Base-by-base conservation (phyloP, 2,113 vertebrate species). In the Hoplias malabaricus region DNA sequence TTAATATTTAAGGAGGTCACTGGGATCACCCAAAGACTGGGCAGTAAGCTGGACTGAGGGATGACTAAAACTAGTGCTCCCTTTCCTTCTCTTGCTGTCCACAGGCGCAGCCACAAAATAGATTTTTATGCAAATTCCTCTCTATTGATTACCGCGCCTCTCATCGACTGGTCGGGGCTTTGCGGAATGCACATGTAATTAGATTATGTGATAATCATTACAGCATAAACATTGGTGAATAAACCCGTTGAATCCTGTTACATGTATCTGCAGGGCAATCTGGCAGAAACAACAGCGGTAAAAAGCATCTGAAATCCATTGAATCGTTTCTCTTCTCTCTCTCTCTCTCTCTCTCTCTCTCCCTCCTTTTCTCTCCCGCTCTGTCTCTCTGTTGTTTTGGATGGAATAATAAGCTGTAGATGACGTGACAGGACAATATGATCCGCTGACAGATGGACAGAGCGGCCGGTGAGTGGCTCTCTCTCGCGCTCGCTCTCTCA, bases 71-170 rank as follows among this genome's bases (percentile, higher is more conserved):
- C 46, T 73, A 77, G 75, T 87, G 89, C 88, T 88, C 85, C 78
- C 82, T 78, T 81, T 79, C 84, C 77, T 88, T 89, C 87, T 13
- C 61, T 12, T 9, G 59, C 33, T 34, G 42, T 65, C 31, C 77
- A 79, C 86, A 68, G 81, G 73, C 50, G 69, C 81, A 82, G 77
- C 73, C 48, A 78, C 81, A 85, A 90, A 92, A 93, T 90, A 90
- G 90, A 92, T 91, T 91, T 91, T 92, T 89, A 93, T 93, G 91
- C 89, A 92, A 91, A 93, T 92, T 86, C 77, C 68, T 80, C 79
- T 74, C 77, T 78, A 92, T 93, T 78, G 90, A 93, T 91, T 61
- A 71, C 78, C 77, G 82, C 21, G 76, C 75, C 83, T 83, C 84
- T 87, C 86, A 86, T 88, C 86, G 82, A 90, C 86, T 81, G 80